Evolutionary conservation across 2,797 vertebrate genomes (phyloP), one percentile per base, ranked within the genome.

Genomic region (Uromys caudimaculatus): DNA sequence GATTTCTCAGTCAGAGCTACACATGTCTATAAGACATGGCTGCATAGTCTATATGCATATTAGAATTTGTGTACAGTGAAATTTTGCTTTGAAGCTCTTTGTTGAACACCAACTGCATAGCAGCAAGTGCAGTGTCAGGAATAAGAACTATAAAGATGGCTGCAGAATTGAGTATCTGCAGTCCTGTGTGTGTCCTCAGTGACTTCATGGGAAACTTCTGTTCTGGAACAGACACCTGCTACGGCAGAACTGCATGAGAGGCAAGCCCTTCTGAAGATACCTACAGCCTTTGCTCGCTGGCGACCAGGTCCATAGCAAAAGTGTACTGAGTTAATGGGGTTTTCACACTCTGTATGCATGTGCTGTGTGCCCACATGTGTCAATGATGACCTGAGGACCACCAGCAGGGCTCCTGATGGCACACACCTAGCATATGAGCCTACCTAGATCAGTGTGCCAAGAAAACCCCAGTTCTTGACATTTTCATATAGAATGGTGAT

Each of bases 1-100:
- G 56, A 67, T 38, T 93, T 95, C 88, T 89, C 81, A 93, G 58
- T 96, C 76, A 87, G 69, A 75, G 27, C 8, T 81, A 19, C 14
- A 27, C 77, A 14, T 27, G 41, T 90, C 84, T 94, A 11, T 95
- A 93, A 10, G 89, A 14, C 93, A 82, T 44, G 90, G 35, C 1
- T 76, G 32, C 71, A 79, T 75, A 81, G 89, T 93, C 60, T 86
- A 85, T 76, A 86, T 58, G 6, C 10, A 14, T 79, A 50, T 82
- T 94, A 82, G 44, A 90, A 97, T 93, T 86, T 58, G 1, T 71
- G 58, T 89, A 64, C 47, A 27, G 32, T 91, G 82, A 85, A 29
- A 3, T 91, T 95, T 93, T 94, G 38, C 44, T 79, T 86, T 93
- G 91, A 12, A 83, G 4, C 67, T 19, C 77, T 82, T 89, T 84